These are phyloP conservation scores for Actinemys pallida DNA, from an alignment of 2,113 vertebrate genomes.

Conservation along the genomic window DNA sequence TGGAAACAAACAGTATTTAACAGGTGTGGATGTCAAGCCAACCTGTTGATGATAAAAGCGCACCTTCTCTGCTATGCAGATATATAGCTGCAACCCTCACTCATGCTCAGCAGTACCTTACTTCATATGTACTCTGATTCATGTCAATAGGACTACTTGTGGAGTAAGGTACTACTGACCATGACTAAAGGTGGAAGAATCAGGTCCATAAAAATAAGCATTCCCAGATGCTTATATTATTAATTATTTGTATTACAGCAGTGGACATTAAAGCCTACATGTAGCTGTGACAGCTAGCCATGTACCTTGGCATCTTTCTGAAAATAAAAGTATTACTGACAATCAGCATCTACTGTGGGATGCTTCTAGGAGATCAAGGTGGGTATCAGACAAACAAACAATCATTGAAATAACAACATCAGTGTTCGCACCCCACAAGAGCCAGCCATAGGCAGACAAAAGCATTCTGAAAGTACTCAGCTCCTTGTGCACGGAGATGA, in stretches of 20 bases:
- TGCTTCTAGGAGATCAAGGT: background rate
- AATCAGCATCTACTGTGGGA: background rate
- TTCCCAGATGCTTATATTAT: background rate
- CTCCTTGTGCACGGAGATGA: background rate
- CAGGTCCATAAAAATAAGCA: background rate
- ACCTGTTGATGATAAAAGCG: background rate
- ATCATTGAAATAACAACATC: accelerated
- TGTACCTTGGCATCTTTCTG: background rate
- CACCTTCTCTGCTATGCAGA: background rate
- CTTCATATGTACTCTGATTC: background rate
- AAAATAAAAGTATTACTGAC: background rate
- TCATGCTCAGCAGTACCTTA: background rate
- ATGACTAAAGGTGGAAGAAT: background rate
- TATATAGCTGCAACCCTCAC: accelerated
- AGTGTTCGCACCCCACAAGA: background rate
- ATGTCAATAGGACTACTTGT: background rate
- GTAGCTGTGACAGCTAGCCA: background rate
- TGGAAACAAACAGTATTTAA: background rate
- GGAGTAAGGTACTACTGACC: background rate
- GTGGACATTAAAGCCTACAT: background rate
- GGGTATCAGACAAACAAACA: background rate
- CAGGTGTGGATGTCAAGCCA: background rate
- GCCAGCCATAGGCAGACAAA: background rate
- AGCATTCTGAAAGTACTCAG: background rate
- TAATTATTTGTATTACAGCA: background rate